phyloP scores from a whole-genome alignment of 2,888 invertebrate genomes.

The Boloria euphrosyne region DNA sequence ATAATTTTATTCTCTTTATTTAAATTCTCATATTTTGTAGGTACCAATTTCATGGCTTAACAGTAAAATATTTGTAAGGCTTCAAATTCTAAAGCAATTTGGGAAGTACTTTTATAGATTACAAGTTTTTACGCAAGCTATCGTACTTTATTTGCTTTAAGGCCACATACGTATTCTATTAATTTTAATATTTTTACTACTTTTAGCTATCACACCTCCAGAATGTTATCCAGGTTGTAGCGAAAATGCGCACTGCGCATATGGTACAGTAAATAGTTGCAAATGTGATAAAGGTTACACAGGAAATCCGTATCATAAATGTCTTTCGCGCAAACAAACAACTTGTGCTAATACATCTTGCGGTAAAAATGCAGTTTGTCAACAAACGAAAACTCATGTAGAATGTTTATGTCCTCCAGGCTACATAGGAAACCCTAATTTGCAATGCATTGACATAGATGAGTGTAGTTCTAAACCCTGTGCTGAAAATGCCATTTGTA shows the following conservation, averaged over 20 bases:
- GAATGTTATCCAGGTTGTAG: conserved; percentile 91
- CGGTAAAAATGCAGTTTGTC: conserved; percentile 90
- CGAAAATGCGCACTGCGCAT: conserved; percentile 93
- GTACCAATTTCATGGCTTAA: too few relatives aligned
- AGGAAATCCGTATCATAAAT: conserved; percentile 94
- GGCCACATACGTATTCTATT: neutral
- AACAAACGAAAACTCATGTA: conserved; percentile 87
- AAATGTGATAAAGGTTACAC: conserved; percentile 91
- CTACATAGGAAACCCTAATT: conserved; percentile 93
- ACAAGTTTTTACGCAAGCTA: too few relatives aligned
- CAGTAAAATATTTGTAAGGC: too few relatives aligned
- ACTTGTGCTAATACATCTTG: conserved; percentile 88
- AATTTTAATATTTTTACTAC: conserved; percentile 19
- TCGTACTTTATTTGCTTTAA: too few relatives aligned
- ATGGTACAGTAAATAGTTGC: conserved; percentile 88
- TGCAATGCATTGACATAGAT: conserved; percentile 91
- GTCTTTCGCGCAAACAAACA: conserved; percentile 86
- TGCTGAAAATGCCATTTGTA: conserved; percentile 92
- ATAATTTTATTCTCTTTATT: too few relatives aligned
- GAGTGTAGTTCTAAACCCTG: conserved; percentile 91
- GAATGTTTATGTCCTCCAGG: conserved; percentile 93
- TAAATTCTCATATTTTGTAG: too few relatives aligned
- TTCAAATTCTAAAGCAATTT: too few relatives aligned
- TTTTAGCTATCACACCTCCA: conserved; percentile 89
- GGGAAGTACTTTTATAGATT: too few relatives aligned